Evolutionary conservation across 2,797 vertebrate species (phyloP).

Genomic region (Scomberomorus guttatus): DNA sequence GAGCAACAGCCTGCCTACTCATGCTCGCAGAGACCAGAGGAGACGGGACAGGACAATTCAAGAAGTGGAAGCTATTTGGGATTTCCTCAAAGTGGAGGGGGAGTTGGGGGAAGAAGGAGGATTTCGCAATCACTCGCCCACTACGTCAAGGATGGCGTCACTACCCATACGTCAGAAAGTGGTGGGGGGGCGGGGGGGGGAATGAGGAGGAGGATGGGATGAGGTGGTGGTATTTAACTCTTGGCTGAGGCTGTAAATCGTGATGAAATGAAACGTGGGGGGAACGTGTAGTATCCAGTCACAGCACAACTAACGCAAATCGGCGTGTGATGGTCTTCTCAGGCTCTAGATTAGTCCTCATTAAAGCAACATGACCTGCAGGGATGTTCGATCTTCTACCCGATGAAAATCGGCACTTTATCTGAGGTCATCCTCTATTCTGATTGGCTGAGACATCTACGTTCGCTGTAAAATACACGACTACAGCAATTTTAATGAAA

Average conservation of each 20-base stretch:
- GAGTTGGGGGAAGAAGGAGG: constrained; percentile 13
- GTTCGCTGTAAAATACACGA: not conserved
- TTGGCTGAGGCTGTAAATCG: not conserved
- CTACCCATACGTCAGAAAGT: constrained; percentile 61
- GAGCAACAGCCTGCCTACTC: constrained; percentile 16
- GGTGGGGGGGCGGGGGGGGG: not conserved
- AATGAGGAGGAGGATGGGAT: not conserved
- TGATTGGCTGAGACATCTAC: constrained; percentile 48
- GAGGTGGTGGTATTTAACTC: constrained; percentile 29
- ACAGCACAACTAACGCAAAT: not conserved
- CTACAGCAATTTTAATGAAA: not conserved
- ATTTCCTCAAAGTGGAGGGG: constrained; percentile 68
- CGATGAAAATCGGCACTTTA: constrained; percentile 21
- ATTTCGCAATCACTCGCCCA: constrained; percentile 65
- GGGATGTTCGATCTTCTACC: not conserved
- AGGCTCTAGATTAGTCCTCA: not conserved
- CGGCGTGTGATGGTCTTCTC: not conserved
- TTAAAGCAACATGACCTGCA: not conserved
- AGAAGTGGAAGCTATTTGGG: constrained; percentile 61
- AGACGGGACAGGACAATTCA: constrained; percentile 21
- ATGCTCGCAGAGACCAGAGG: constrained; percentile 8
- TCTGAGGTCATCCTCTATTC: constrained; percentile 20
- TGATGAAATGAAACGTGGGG: not conserved
- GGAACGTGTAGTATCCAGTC: not conserved
- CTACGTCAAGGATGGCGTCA: constrained; percentile 65